A percentile compares a stretch with the other conserved stretches of the same genome.
Evolutionary conservation across 2,797 vertebrate species (phyloP).

Genomic region (Onychomys arenicola): DNA sequence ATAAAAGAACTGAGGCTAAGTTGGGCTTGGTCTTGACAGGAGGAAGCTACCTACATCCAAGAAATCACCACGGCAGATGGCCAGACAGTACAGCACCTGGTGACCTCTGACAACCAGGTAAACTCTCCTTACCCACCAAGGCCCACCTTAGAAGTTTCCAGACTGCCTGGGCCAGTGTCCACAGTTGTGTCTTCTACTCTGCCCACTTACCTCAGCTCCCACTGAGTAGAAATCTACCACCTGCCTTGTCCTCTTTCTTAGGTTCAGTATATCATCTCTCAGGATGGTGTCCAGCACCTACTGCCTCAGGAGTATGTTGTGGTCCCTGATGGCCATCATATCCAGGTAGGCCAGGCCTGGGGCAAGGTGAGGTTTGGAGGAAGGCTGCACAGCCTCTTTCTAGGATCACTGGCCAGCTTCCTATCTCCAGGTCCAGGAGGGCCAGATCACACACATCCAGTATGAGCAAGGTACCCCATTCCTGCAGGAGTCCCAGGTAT

Average conservation of each 20-base stretch:
- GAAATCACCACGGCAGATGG: conserved; percentile 98
- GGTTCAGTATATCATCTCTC: conserved; percentile 99
- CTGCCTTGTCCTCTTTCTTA: conserved; percentile 77
- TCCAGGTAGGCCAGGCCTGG: conserved; percentile 92
- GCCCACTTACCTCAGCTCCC: background rate
- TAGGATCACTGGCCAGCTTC: background rate
- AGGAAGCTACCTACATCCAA: conserved; percentile 97
- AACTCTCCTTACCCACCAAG: conserved; percentile 51
- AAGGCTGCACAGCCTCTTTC: background rate
- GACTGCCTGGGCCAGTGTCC: background rate
- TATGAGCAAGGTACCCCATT: conserved; percentile 94
- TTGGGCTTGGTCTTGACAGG: conserved; percentile 86
- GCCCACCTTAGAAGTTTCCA: background rate
- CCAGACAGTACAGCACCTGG: conserved; percentile 97
- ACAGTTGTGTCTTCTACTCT: background rate
- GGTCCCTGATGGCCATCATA: conserved; percentile 96
- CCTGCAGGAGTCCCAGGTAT: conserved; percentile 95
- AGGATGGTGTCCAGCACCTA: conserved; percentile 96
- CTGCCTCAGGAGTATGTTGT: conserved; percentile 98
- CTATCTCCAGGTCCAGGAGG: conserved; percentile 93
- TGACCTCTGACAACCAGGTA: conserved; percentile 97
- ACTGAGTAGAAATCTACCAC: conserved; percentile 78
- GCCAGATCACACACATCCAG: conserved; percentile 97
- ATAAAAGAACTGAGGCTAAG: background rate
- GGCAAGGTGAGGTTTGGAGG: too few relatives aligned